A percentile compares a stretch with the other conserved stretches of the same genome.
These are phyloP conservation scores for Schrankia costaestrigalis DNA, from an alignment of 2,888 invertebrate species.

Conservation along the genomic window DNA sequence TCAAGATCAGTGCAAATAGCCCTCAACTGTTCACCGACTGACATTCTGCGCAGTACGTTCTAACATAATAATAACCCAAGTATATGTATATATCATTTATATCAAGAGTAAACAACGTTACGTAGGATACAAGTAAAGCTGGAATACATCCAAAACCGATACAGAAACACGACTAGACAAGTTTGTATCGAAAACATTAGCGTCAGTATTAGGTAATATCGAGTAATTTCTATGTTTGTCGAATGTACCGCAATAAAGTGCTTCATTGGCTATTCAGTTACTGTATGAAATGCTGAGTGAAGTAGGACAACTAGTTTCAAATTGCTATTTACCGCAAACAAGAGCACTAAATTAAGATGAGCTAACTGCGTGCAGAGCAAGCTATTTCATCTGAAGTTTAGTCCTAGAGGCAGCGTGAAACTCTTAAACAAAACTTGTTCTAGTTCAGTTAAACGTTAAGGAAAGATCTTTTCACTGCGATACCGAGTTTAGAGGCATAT, in stretches of 20 bases:
- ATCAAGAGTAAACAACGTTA: constrained; percentile 13
- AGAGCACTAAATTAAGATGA: constrained; percentile 70
- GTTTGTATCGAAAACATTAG: constrained; percentile 17
- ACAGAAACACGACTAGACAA: constrained; percentile 3
- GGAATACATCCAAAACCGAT: constrained; percentile 20
- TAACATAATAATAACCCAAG: too few species aligned
- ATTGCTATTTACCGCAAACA: constrained; percentile 73
- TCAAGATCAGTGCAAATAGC: too few species aligned
- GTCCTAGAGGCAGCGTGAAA: constrained; percentile 29
- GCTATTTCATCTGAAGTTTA: constrained; percentile 33
- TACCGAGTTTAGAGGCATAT: constrained; percentile 18
- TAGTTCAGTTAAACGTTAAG: constrained; percentile 39
- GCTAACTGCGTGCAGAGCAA: constrained; percentile 49
- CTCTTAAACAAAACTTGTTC: constrained; percentile 45
- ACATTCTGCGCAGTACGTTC: too few species aligned
- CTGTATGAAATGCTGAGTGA: constrained; percentile 40
- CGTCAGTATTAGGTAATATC: constrained; percentile 19
- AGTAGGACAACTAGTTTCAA: constrained; percentile 64
- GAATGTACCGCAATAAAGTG: constrained; percentile 29
- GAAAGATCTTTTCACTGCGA: constrained; percentile 35
- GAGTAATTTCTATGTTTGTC: constrained; percentile 27
- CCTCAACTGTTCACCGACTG: too few species aligned
- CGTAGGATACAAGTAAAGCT: constrained; percentile 13
- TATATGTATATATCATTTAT: constrained; percentile 14
- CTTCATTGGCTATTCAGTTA: constrained; percentile 46